Base-by-base conservation (phyloP, 2,888 invertebrate species). In the Apomyelois bistriatella region DNA sequence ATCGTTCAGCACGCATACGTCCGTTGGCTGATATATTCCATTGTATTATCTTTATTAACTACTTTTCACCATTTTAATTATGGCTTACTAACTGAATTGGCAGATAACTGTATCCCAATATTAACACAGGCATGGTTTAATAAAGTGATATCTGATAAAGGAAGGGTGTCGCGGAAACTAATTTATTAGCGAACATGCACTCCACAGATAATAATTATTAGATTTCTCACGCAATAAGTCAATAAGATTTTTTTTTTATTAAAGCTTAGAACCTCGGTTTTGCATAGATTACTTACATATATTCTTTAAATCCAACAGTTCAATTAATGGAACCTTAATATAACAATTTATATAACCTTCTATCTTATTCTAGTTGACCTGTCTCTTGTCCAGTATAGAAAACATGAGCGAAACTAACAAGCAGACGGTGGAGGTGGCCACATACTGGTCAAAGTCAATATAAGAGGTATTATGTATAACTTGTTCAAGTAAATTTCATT, bases 11-110 rank as follows among this genome's bases (percentile, higher is more conserved):
- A 83, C 79, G 76, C 79, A 81, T 73, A 71, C 76, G 70, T 60
- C 69, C 69, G 62, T 66, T 70, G 75, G 70, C 73, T 81, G 61
- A 76, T 71, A 74, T 67, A 74, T 71, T 76, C 70, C 71, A 61
- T 58, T 66, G 66, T 61, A 76, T 79, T 81, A 85, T 84, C 80
- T 81, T 79, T 85, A 84, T 82, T 82, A 83, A 79, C 79, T 70
- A 70, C 67, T 69, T 71, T 75, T 73, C 74, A 79, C 78, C 63
- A 72, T 78, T 82, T 83, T 84, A 82, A 86, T 85, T 75, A 84
- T 76, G 65, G 62, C 71, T 68, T 67, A 70, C 68, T 66, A 70
- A 74, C 67, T 67, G 64, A 76, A 82, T 76, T 72, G 66, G 65
- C 62, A 72, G 84, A 84, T 85, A 85, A 81, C 65, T 79, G 63